Evolutionary conservation across 2,113 vertebrate genomes (phyloP), one percentile per base, ranked within the genome.

Genomic region (Pica pica): DNA sequence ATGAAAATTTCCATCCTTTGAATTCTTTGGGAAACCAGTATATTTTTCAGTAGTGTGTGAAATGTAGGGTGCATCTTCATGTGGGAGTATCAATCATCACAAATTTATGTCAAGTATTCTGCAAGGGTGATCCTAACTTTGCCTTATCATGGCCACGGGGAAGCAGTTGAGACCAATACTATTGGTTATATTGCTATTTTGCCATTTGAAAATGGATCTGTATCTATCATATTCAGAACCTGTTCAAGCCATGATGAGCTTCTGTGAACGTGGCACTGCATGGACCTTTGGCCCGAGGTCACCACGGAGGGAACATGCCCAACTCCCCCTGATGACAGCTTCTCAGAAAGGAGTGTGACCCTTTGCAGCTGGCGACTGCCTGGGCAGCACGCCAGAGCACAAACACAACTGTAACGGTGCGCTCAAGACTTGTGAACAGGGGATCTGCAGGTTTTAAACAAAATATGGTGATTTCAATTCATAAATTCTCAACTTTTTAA

Each of bases 261-360:
- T 78, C 44, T 41, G 64, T 57, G 56, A 91, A 64, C 4, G 28
- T 53, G 75, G 85, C 75, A 76, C 41, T 30, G 47, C 74, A 31
- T 2, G 41, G 83, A 56, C 73, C 77, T 96, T 83, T 89, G 86
- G 47, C 22, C 56, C 7, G 4, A 79, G 82, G 78, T 69, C 76
- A 82, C 41, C 61, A n/a, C 1, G 81, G 30, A 82, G 73, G 63
- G 49, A 89, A 56, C 49, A 31, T 42, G 70, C n/a, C 67, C 69
- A 65, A 2, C 49, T 69, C 13, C 44, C 65, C 73, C 60, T 79
- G 87, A 42, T 46, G 77, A 65, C 49, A 86, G n/a, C 61, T 53
- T 87, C 89, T 44, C 65, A 73, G 93, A 89, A 75, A 75, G 57
- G 41, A 89, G 49, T 22, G 53, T 73, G 84, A 91, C 74, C 69